A percentile compares a stretch with the other conserved stretches of the same genome.
Conservation (phyloP, 1,140 invertebrate genomes). For the Temnothorax curvispinosus region DNA sequence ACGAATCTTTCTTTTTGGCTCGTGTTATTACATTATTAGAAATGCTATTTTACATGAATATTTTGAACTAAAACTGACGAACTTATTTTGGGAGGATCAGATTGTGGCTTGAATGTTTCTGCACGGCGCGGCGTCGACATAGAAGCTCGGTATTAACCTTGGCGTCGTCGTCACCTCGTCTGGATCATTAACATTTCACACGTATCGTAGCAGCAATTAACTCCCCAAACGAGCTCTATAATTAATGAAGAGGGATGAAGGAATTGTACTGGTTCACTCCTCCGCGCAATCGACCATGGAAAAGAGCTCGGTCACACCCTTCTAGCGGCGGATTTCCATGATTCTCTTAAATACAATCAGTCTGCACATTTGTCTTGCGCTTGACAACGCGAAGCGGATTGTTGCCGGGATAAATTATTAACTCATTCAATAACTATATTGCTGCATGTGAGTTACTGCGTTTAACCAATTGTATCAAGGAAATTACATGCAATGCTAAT, state of each 20-base stretch:
- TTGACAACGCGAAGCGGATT: neutral
- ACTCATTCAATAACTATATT: neutral
- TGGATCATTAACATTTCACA: constrained; percentile 74
- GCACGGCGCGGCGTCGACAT: neutral
- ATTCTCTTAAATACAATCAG: constrained; percentile 34
- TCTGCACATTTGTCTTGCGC: constrained; percentile 16
- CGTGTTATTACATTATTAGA: constrained; percentile 1
- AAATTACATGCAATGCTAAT: neutral
- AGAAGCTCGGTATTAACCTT: constrained; percentile 8
- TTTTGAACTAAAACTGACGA: neutral
- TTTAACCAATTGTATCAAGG: neutral
- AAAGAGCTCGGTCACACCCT: constrained; percentile 8
- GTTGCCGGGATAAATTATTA: constrained; percentile 17
- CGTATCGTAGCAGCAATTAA: constrained; percentile 72
- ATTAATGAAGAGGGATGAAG: constrained; percentile 57
- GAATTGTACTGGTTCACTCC: constrained; percentile 2
- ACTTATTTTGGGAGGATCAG: neutral
- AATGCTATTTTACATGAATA: neutral
- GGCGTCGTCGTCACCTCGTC: constrained; percentile 27
- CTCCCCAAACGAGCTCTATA: constrained; percentile 30
- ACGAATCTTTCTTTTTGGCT: neutral
- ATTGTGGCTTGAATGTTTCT: neutral
- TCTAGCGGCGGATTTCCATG: constrained; percentile 13
- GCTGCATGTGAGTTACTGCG: neutral
- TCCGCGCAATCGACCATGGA: constrained; percentile 16